These are phyloP conservation scores for Rallus crepitans DNA, from an alignment of 2,797 vertebrate species.

Conservation along the genomic window DNA sequence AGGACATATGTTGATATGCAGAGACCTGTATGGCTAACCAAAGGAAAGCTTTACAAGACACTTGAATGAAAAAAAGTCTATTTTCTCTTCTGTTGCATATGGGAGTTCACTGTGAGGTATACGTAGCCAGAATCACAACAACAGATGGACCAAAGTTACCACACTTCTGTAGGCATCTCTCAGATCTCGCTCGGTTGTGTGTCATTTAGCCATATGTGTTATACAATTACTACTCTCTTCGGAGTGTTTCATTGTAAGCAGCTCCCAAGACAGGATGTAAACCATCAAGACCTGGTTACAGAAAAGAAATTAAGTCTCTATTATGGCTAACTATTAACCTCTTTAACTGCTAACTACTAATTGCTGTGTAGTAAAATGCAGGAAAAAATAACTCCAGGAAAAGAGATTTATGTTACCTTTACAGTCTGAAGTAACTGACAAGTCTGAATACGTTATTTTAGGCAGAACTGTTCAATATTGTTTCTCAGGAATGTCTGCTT, in stretches of 20 bases:
- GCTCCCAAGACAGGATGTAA: not conserved
- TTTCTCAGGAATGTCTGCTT: not conserved
- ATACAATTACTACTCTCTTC: not conserved
- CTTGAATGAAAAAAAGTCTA: not conserved
- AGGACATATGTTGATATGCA: not conserved
- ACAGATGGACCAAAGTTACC: not conserved
- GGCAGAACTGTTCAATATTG: not conserved
- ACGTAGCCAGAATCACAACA: not conserved
- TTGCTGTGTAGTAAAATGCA: not conserved
- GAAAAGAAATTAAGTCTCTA: not conserved
- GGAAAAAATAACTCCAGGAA: not conserved
- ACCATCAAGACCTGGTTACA: not conserved
- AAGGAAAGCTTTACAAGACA: not conserved
- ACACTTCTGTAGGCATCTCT: not conserved
- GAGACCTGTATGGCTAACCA: not conserved
- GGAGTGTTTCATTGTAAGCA: not conserved
- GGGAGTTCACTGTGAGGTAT: not conserved
- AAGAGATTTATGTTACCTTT: not conserved
- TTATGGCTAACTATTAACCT: not conserved
- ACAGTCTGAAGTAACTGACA: not conserved
- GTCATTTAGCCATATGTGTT: not conserved
- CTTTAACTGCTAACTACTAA: not conserved
- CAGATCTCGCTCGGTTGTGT: not conserved
- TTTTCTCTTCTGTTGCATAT: not conserved
- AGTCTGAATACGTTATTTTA: not conserved